Evolutionary conservation across 2,113 vertebrate genomes (phyloP).

Genomic region (Tachysurus fulvidraco): DNA sequence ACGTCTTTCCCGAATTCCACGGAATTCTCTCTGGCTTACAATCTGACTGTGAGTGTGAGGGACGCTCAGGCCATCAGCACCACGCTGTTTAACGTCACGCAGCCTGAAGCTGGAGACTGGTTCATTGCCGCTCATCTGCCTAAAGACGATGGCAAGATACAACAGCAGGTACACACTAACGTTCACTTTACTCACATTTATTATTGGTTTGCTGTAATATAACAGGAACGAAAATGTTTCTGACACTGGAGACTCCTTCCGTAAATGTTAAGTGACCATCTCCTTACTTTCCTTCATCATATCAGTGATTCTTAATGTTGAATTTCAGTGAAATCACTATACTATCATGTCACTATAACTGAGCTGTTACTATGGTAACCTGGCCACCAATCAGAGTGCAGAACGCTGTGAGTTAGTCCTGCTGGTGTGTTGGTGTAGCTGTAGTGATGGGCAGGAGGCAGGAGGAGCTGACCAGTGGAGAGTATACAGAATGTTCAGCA

Average conservation of each 20-base stretch:
- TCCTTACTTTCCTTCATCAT: not conserved
- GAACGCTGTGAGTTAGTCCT: no score
- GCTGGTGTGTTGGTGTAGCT: no score
- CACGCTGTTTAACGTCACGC: slow-evolving; percentile 80
- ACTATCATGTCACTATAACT: no score
- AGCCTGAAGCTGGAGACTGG: slow-evolving; percentile 87
- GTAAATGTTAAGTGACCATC: no score
- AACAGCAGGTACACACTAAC: slow-evolving; percentile 81
- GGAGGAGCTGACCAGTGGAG: no score
- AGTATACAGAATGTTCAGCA: no score
- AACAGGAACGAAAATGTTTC: not conserved
- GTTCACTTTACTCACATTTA: not conserved
- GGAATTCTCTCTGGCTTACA: slow-evolving; percentile 69
- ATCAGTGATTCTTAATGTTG: not conserved
- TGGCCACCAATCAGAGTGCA: not conserved
- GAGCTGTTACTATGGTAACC: not conserved
- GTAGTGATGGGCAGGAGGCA: no score
- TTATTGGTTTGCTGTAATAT: not conserved
- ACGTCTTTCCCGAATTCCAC: slow-evolving; percentile 79
- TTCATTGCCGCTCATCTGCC: slow-evolving; percentile 90
- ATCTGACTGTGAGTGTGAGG: slow-evolving; percentile 70
- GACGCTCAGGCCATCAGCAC: slow-evolving; percentile 65
- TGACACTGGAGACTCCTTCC: not conserved
- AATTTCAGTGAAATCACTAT: no score
- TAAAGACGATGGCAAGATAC: slow-evolving; percentile 84